Base-by-base conservation (phyloP, 2,888 invertebrate genomes). In the Meganola albula region DNA sequence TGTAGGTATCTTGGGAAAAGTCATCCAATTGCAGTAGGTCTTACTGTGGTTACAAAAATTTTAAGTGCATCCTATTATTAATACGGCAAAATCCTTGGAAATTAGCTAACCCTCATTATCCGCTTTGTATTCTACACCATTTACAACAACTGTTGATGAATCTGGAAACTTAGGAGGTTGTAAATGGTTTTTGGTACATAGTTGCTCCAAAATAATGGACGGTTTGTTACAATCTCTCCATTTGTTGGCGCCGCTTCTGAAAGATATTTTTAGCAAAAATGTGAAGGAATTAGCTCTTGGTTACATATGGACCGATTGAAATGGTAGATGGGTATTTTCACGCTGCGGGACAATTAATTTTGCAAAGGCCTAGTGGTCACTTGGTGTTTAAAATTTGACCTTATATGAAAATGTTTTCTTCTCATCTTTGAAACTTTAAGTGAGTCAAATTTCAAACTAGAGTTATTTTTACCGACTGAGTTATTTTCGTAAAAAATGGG, bases 201-300 rank as follows among this genome's bases (percentile, higher is more conserved):
- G 63, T 12, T 90, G 88, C 29, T 88, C 83, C 5, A 97, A 79
- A 39, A 96, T 93, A 43, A 88, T 87, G 0, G 90, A 89, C 0
- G 96, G 97, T 44, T 88, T 90, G 34, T 88, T 69, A 3, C 84
- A 82, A 69, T 95, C 94, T 20, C 95, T 88, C 96, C 97, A 97
- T 28, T 87, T 87, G 51, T 91, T 91, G 53, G 91, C 90, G 0
- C 95, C 95, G 1, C 59, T 58, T 16, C 16, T 16, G 16, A 5
- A 16, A 16, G 16, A 8, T 21, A 6, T 10, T 27, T n/a, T 27
- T 16, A 8, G 12, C 10, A 4, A 25, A 7, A 12, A 4, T 8
- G 7, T n/a, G 12, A 12, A 7, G 13, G 13, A 12, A 8, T 25
- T 25, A 11, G 25, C 10, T 25, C 8, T 25, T 2, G 7, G n/a